Evolutionary conservation across 2,888 invertebrate genomes (phyloP).

Genomic region (Synergus umbraculus): DNA sequence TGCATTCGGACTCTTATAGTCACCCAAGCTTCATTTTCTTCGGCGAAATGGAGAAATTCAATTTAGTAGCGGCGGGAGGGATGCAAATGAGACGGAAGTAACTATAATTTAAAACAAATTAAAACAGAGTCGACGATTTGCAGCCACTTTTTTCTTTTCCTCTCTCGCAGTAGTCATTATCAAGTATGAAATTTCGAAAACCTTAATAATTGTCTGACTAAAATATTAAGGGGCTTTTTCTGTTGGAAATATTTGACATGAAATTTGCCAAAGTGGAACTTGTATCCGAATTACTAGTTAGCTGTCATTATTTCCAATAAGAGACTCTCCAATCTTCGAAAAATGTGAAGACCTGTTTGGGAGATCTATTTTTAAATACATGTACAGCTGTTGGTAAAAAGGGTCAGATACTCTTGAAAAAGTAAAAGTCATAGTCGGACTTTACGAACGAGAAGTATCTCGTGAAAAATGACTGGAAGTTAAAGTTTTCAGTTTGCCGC

Average conservation of each 20-base stretch:
- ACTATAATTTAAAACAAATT: slow-evolving; percentile 2
- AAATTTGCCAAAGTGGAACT: not conserved
- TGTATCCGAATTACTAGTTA: not conserved
- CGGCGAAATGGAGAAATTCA: not conserved
- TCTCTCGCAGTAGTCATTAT: not conserved
- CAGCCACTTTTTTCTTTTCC: not conserved
- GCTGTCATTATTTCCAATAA: not conserved
- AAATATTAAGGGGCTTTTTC: not conserved
- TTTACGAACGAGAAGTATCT: not conserved
- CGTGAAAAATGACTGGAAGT: slow-evolving; percentile 15
- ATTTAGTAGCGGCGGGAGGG: not conserved
- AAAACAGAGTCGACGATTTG: not conserved
- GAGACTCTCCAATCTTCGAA: not conserved
- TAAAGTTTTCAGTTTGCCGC: slow-evolving; percentile 22
- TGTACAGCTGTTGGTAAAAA: not conserved
- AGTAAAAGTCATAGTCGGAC: not conserved
- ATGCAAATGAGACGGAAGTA: not conserved
- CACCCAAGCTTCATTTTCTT: not conserved
- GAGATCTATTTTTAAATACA: not conserved
- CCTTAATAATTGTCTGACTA: not conserved
- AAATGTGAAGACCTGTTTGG: not conserved
- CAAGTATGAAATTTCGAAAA: not conserved
- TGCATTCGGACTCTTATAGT: not conserved
- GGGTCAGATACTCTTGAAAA: not conserved
- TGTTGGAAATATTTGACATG: not conserved